Evolutionary conservation across 2,797 vertebrate genomes (phyloP).

Genomic region (Eulemur albifrons): DNA sequence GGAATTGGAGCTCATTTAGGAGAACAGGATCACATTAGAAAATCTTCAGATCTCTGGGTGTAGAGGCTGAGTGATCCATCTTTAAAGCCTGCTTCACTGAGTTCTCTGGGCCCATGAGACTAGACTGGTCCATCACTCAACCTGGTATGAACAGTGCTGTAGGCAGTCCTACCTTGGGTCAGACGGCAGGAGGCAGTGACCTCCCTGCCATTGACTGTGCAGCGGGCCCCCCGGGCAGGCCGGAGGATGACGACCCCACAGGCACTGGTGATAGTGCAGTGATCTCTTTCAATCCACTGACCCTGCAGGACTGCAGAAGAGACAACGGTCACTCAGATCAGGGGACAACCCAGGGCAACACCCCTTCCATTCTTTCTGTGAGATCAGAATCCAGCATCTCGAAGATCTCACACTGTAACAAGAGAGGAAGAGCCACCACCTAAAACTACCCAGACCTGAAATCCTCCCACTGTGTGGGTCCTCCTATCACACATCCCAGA

Average conservation of each 20-base stretch:
- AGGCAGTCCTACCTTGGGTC: constrained; percentile 90
- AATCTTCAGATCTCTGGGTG: constrained; percentile 7
- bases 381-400: background rate
- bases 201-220: constrained; percentile 91
- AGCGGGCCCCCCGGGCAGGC: constrained; percentile 87
- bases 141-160: background rate
- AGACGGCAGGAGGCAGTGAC: constrained; percentile 91
- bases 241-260: constrained; percentile 91
- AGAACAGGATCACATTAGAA: background rate
- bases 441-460: background rate
- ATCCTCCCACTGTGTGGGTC: background rate
- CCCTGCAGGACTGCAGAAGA: constrained; percentile 89
- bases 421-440: background rate
- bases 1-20: background rate
- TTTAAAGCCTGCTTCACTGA: background rate
- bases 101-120: background rate
- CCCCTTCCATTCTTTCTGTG: background rate
- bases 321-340: background rate
- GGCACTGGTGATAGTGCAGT: constrained; percentile 92
- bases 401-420: background rate
- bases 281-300: constrained; percentile 85
- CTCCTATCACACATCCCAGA: background rate
- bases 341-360: background rate
- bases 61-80: background rate
- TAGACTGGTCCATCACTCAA: background rate